Evolutionary conservation across 2,888 invertebrate species (phyloP).

Genomic region (Agrotis puta): DNA sequence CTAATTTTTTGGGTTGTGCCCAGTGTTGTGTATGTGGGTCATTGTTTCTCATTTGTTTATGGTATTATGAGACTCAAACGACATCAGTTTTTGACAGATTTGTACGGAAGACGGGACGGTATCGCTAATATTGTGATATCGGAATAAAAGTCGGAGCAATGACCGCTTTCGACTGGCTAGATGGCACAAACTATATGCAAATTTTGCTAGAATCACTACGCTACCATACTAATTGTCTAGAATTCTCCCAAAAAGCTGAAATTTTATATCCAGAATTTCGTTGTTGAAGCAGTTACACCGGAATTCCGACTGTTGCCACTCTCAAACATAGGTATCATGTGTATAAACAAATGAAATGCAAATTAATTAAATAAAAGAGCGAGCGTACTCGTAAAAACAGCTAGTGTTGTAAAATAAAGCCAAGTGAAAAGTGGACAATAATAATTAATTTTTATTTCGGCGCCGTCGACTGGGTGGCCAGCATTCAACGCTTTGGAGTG

Average conservation of each 20-base stretch:
- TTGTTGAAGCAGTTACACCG: conserved; percentile 1
- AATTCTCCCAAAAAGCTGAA: not conserved
- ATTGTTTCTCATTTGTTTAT: no score
- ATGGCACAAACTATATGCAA: no score
- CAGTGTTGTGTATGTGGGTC: no score
- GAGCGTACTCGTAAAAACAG: conserved; percentile 40
- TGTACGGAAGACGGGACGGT: no score
- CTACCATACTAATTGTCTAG: not conserved
- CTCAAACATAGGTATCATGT: conserved; percentile 26
- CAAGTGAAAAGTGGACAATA: conserved; percentile 64
- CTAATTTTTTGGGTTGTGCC: no score
- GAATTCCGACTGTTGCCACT: conserved; percentile 7
- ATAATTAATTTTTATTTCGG: conserved; percentile 72
- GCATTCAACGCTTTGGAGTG: conserved; percentile 68
- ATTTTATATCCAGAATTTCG: not conserved
- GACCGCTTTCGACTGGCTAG: no score
- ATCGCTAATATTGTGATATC: no score
- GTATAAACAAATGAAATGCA: conserved; percentile 48
- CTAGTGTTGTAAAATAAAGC: conserved; percentile 59
- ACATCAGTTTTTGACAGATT: no score
- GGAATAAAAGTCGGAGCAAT: no score
- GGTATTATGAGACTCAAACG: no score
- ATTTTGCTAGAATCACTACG: no score
- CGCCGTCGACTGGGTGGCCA: conserved; percentile 62
- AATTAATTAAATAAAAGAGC: conserved; percentile 57